Evolutionary conservation across 2,888 invertebrate species (phyloP), one percentile per base, ranked within the genome.

Genomic region (Protodeltote pygarga): DNA sequence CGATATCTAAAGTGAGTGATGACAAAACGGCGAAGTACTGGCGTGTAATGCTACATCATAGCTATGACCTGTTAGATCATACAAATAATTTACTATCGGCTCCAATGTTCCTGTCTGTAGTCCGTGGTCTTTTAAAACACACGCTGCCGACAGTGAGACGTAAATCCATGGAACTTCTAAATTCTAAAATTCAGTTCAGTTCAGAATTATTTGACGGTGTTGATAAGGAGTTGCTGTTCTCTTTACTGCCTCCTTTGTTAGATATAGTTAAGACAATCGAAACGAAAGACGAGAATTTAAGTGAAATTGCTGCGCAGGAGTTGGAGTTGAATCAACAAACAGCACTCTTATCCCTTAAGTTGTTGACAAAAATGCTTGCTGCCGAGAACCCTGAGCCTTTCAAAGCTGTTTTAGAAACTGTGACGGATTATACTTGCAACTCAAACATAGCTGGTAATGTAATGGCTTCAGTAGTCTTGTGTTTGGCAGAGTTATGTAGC

Each of bases 121-220:
- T 98, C 0, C 93, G 94, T 57, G 95, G 95, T 0, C 85, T 99
- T 37, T 83, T 96, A 69, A 93, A 94, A 33, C 96, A 97, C 73
- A 94, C 95, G 23, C 79, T 96, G 13, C 83, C 94, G 8, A 94
- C 94, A 3, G 95, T 98, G 0, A 93, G 95, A 55, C 93, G 95
- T 48, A 96, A 97, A 77, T 95, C 97, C 0, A 93, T 99, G 85
- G 98, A 98, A 72, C 84, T 99, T 23, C 86, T 99, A 0, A 97
- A 97, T 70, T 93, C 93, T 5, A 97, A 98, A 83, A 90, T 98
- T 4, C 95, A 96, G 59, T 93, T 94, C 50, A 94, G 95, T 50
- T 92, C 93, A 2, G 93, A 93, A 52, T 94, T 94, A 66, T 94
- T 95, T 34, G 81, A 85, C 0, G 88, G 93, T 37, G 93, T 93